phyloP scores from a whole-genome alignment of 2,888 invertebrate genomes.

The Desoria tigrina region DNA sequence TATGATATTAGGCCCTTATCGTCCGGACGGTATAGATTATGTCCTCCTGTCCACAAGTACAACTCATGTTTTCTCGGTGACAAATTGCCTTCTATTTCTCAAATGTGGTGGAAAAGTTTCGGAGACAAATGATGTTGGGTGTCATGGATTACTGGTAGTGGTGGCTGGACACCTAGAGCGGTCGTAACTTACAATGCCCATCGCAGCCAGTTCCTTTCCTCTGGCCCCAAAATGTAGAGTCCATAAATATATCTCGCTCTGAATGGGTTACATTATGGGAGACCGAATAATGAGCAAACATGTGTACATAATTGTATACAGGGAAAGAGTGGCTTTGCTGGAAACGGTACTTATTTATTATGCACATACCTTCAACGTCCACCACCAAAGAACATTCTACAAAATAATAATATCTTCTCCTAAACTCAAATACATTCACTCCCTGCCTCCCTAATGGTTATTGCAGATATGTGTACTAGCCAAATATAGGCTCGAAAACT shows the following conservation, averaged over 20 bases:
- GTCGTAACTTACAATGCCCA: too few species aligned
- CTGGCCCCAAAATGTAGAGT: neutral
- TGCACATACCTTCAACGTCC: slow-evolving; percentile 16
- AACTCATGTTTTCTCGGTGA: slow-evolving; percentile 8
- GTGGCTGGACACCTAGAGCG: too few species aligned
- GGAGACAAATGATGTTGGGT: neutral
- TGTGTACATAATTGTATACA: slow-evolving; percentile 9
- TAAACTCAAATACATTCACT: too few species aligned
- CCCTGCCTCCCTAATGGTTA: too few species aligned
- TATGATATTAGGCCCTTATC: neutral
- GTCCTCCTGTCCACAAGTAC: slow-evolving; percentile 1
- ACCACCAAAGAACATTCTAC: slow-evolving; percentile 2
- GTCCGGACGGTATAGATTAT: too few species aligned
- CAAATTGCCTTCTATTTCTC: slow-evolving; percentile 3
- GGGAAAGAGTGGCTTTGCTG: neutral
- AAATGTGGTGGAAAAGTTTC: slow-evolving; percentile 8
- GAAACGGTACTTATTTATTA: slow-evolving; percentile 7
- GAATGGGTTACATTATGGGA: slow-evolving; percentile 7
- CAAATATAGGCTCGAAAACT: too few species aligned
- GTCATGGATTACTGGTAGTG: too few species aligned
- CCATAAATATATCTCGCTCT: slow-evolving; percentile 7
- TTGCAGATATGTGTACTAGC: too few species aligned
- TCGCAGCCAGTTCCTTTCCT: too few species aligned
- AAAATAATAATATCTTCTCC: too few species aligned
- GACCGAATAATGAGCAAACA: slow-evolving; percentile 12